Percentiles rank a stretch among this genome's conserved stretches.
Conservation (phyloP, 2,797 vertebrate species). For the Lophotriccus pileatus region DNA sequence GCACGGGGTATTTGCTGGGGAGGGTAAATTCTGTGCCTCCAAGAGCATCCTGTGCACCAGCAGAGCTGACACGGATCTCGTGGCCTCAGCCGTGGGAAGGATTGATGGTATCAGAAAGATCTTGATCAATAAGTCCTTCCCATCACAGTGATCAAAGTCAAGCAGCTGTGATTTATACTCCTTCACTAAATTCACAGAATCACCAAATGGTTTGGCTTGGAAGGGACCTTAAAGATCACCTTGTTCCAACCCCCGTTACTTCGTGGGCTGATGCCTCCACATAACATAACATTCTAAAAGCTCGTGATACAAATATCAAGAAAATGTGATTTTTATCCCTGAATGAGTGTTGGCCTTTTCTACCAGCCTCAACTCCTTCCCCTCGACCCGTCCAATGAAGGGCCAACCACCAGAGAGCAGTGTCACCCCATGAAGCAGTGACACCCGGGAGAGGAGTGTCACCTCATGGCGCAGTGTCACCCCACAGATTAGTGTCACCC, state of each 20-base stretch:
- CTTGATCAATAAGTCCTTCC: neutral
- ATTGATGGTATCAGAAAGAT: neutral
- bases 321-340: neutral
- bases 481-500: too few species aligned
- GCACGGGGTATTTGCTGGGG: neutral
- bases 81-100: rapidly evolving
- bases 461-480: too few species aligned
- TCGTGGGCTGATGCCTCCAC: neutral
- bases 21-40: neutral
- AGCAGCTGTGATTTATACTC: neutral
- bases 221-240: neutral
- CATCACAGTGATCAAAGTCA: neutral
- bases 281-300: neutral
- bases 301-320: neutral
- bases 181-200: neutral
- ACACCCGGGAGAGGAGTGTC: neutral
- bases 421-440: neutral
- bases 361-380: neutral
- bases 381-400: rapidly evolving
- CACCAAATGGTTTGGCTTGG: neutral
- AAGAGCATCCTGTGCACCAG: neutral
- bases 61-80: rapidly evolving
- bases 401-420: neutral
- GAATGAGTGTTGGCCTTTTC: neutral
- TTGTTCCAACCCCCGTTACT: neutral